Evolutionary conservation across 2,113 vertebrate genomes (phyloP).

Genomic region (Pterocles gutturalis): DNA sequence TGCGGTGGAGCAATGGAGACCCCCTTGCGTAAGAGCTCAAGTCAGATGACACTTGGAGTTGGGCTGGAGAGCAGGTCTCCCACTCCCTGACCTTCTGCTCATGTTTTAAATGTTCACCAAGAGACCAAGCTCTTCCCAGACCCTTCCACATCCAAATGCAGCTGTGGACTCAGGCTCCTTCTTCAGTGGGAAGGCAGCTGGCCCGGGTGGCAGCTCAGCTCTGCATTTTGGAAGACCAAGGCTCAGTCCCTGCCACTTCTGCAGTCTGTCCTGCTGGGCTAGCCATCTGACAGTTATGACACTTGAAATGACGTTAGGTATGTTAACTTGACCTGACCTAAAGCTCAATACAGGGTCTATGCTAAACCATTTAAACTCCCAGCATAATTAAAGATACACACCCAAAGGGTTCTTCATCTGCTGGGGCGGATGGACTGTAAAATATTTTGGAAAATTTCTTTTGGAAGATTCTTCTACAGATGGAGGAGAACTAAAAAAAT

Average conservation of each 20-base stretch:
- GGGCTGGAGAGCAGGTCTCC: background rate
- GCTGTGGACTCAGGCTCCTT: background rate
- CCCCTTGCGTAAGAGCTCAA: background rate
- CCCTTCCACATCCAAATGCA: background rate
- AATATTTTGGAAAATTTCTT: background rate
- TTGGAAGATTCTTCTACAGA: background rate
- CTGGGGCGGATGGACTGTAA: background rate
- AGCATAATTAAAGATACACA: background rate
- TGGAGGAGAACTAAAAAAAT: background rate
- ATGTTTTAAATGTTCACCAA: background rate
- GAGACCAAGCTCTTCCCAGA: background rate
- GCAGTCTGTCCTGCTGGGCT: background rate
- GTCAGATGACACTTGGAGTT: background rate
- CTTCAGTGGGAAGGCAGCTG: background rate
- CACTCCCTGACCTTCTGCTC: background rate
- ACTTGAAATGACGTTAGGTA: background rate
- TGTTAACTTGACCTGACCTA: background rate
- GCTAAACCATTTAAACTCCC: background rate
- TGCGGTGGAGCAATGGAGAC: background rate
- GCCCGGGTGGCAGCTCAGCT: background rate
- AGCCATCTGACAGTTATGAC: background rate
- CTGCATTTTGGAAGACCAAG: background rate
- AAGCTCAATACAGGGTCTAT: fast-evolving
- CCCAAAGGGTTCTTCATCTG: background rate
- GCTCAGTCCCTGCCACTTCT: background rate